These are phyloP conservation scores for Drosophila pseudoananassae DNA, from an alignment of 1,140 invertebrate genomes.

Conservation along the genomic window DNA sequence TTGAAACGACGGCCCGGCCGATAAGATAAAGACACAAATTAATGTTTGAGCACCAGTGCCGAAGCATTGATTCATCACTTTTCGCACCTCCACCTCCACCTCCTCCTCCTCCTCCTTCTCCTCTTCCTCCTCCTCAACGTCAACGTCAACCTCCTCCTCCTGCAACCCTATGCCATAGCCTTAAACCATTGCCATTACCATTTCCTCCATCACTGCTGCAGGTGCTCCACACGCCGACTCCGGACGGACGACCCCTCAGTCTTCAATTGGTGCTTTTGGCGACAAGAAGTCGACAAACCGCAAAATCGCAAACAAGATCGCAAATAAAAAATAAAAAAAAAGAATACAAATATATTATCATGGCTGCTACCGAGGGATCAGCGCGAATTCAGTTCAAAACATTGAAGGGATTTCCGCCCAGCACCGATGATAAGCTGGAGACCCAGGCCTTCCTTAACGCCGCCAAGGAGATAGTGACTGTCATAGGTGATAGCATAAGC, in stretches of 20 bases:
- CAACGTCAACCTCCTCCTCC: too few relatives aligned
- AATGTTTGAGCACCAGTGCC: slow-evolving; percentile 16
- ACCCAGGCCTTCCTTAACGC: slow-evolving; percentile 87
- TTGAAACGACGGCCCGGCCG: slow-evolving; percentile 6
- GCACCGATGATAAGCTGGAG: slow-evolving; percentile 86
- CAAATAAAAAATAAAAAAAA: background rate
- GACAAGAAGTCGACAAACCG: background rate
- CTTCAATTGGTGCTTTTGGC: background rate
- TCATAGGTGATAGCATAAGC: slow-evolving; percentile 85
- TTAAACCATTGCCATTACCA: background rate
- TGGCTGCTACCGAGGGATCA: slow-evolving; percentile 27
- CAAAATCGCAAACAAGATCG: background rate
- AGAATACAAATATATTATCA: background rate
- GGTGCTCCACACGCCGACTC: background rate
- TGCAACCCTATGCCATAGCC: too few relatives aligned
- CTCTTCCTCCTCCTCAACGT: background rate
- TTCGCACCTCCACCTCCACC: slow-evolving; percentile 8
- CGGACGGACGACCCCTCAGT: slow-evolving; percentile 5
- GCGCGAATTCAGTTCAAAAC: slow-evolving; percentile 74
- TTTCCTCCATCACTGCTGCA: background rate
- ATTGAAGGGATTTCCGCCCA: slow-evolving; percentile 84
- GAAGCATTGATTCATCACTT: slow-evolving; percentile 24
- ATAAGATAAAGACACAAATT: slow-evolving; percentile 46
- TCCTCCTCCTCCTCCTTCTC: background rate
- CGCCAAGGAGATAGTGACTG: slow-evolving; percentile 86